These are phyloP conservation scores for Eupeodes latifasciatus DNA, from an alignment of 2,888 invertebrate genomes.

Conservation along the genomic window DNA sequence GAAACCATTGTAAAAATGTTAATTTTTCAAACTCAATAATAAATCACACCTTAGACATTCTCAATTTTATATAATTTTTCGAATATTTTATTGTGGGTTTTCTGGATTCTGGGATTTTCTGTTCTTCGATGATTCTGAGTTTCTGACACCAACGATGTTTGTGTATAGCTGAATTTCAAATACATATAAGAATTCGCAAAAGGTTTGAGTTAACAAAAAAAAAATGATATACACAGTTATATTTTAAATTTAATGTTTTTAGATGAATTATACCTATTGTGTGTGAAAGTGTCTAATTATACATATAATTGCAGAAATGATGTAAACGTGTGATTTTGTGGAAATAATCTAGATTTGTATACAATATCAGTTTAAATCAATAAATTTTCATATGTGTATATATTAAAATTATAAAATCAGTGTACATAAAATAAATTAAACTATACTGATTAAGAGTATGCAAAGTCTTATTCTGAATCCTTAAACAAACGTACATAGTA, in stretches of 20 bases:
- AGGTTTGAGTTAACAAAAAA: constrained; percentile 14
- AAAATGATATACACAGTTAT: constrained; percentile 61
- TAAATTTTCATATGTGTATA: constrained; percentile 42
- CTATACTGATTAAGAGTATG: background rate
- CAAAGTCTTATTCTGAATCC: background rate
- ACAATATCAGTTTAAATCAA: constrained; percentile 62
- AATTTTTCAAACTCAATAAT: no score
- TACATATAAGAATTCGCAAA: background rate
- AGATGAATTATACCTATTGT: constrained; percentile 68
- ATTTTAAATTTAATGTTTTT: constrained; percentile 70
- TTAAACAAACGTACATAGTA: background rate
- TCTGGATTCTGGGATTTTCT: no score
- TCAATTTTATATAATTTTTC: no score
- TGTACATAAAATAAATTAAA: constrained; percentile 31
- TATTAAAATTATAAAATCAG: constrained; percentile 29
- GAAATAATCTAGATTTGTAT: constrained; percentile 69
- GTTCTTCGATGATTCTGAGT: no score
- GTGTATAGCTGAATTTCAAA: background rate
- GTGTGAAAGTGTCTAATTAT: constrained; percentile 65
- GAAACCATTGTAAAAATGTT: no score
- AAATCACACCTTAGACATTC: no score
- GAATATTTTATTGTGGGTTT: no score
- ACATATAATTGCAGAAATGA: constrained; percentile 25
- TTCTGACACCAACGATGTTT: no score
- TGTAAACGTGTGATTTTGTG: constrained; percentile 49